Evolutionary conservation across 1,140 invertebrate genomes (phyloP), one percentile per base, ranked within the genome.

Genomic region (Ridgeia piscesae): DNA sequence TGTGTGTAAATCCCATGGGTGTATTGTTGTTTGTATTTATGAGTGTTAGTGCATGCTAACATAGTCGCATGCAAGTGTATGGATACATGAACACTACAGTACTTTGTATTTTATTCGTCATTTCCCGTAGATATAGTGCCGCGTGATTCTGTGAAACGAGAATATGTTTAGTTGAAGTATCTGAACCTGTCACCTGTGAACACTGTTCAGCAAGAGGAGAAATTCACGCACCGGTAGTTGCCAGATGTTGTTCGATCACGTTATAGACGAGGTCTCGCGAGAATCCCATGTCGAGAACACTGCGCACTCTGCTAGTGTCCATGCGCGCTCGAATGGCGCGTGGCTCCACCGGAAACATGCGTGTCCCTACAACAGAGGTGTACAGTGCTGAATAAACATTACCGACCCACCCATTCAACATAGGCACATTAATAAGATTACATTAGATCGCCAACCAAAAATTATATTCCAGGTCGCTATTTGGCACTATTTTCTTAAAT

Each of bases 291-390:
- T 58, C 34, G 21, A 91, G 34, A 21, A 91, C 91, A 48, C 35
- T 91, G 33, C 42, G 34, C n/a, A 91, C 34, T 34, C 33, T 58
- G 34, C 33, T 34, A 17, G 91, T 91, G 34, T 91, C 91, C 91
- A 91, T 91, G 35, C 91, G 35, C n/a, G 91, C 91, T 17, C 35
- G 35, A 50, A 91, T 58, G 8, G 6, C 9, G 8, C 91, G 58
- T 77, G 58, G 17, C 58, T 77, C 58, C 58, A 77, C 58, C 27
- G 58, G 58, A 31, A 77, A 77, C 58, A 4, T 91, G 11, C 35
- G 91, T 34, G 17, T 21, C 27, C 58, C 58, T 77, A 31, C 27
- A 42, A 11, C 42, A 42, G 42, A 42, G 42, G 42, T 42, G 11
- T 11, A 42, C 4, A 42, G 4, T 4, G 42, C n/a, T n/a, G n/a